A percentile compares a stretch with the other conserved stretches of the same genome.
Evolutionary conservation across 2,888 invertebrate genomes (phyloP).

Genomic region (Rugalucina vietnamica): DNA sequence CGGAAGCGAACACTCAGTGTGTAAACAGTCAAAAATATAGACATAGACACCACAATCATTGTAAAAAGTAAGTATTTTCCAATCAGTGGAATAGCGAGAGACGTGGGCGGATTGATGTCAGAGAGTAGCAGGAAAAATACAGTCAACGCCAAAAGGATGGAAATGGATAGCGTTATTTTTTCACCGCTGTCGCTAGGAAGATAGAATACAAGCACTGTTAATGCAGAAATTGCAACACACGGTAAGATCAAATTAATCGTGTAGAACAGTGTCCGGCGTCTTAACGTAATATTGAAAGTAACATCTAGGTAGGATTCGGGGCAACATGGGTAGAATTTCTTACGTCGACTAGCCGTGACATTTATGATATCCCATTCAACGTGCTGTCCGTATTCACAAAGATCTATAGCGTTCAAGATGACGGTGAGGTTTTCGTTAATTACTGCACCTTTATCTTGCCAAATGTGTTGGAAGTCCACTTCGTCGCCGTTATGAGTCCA

Average conservation of each 20-base stretch:
- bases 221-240: conserved; percentile 96
- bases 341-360: conserved; percentile 85
- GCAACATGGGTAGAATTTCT: conserved; percentile 85
- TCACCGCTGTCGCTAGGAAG: conserved; percentile 98
- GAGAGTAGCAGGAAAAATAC: conserved; percentile 99
- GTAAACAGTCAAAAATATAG: conserved; percentile 97
- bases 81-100: conserved; percentile 96
- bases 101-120: conserved; percentile 99
- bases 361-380: conserved; percentile 85
- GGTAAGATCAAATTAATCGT: conserved; percentile 98
- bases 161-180: conserved; percentile 97
- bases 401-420: conserved; percentile 78
- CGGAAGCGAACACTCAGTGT: conserved; percentile 98
- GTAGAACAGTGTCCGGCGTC: conserved; percentile 92
- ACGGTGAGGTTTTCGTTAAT: conserved; percentile 27
- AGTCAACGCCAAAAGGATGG: conserved; percentile 98
- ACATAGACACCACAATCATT: conserved; percentile 98
- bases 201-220: conserved; percentile 98
- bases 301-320: conserved; percentile 83
- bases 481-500: conserved; percentile 97
- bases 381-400: conserved; percentile 80
- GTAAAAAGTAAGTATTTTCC: conserved; percentile 97
- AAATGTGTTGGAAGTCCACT: conserved; percentile 82
- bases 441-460: conserved; percentile 13
- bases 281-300: conserved; percentile 82